Evolutionary conservation across 1,140 invertebrate species (phyloP).

Genomic region (Trypoxylus dichotomus): DNA sequence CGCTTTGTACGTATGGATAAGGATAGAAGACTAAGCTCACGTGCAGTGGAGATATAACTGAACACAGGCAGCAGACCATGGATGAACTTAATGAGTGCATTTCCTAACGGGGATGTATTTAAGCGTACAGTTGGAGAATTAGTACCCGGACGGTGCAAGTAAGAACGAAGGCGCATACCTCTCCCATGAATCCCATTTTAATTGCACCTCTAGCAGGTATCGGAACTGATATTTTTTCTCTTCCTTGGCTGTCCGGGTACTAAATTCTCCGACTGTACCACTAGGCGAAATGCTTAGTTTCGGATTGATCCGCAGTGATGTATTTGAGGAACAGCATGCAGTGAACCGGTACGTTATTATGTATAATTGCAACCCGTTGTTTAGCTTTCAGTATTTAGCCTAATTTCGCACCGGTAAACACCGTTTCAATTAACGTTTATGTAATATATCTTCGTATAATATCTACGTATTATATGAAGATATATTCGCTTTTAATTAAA

Average conservation of each 20-base stretch:
- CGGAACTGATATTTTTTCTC: too few species aligned
- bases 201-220: too few species aligned
- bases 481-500: too few species aligned
- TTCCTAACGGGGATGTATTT: not conserved
- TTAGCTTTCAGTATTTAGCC: not conserved
- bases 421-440: not conserved
- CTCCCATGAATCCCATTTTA: too few species aligned
- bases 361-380: not conserved
- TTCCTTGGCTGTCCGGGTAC: too few species aligned
- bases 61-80: not conserved
- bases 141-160: too few species aligned
- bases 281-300: not conserved
- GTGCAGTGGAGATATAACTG: not conserved
- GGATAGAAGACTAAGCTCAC: not conserved
- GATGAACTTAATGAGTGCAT: slow-evolving; percentile 1
- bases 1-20: not conserved
- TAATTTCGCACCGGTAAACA: not conserved
- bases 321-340: not conserved
- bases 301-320: not conserved
- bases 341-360: not conserved
- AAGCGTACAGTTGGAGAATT: too few species aligned
- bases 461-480: too few species aligned
- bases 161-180: too few species aligned
- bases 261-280: too few species aligned
- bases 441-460: too few species aligned